Percentiles rank a stretch among this genome's conserved stretches.
phyloP scores from a whole-genome alignment of 2,888 invertebrate species.

The Phlogophora meticulosa region DNA sequence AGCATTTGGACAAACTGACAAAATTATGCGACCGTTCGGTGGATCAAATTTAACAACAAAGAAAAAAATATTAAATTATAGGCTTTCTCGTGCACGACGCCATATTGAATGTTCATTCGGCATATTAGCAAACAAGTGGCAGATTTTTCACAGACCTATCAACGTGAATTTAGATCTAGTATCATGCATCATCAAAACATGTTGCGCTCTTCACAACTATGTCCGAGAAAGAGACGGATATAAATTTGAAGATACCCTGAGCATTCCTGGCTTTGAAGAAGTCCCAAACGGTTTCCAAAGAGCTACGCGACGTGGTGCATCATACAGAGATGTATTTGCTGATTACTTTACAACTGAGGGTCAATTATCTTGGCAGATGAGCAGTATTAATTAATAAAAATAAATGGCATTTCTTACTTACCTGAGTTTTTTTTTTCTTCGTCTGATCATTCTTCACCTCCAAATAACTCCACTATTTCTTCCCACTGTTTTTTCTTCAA shows the following conservation, averaged over 20 bases:
- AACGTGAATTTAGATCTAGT: conserved; percentile 32
- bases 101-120: conserved; percentile 26
- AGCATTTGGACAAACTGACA: conserved; percentile 44
- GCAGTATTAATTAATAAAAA: conserved; percentile 38
- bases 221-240: conserved; percentile 20
- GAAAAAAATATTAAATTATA: conserved; percentile 28
- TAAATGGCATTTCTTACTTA: conserved; percentile 30
- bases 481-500: conserved; percentile 37
- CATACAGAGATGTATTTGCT: conserved; percentile 37
- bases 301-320: conserved; percentile 4
- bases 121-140: conserved; percentile 26
- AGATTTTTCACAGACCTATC: conserved; percentile 16
- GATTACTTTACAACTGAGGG: conserved; percentile 46
- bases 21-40: conserved; percentile 33
- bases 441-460: conserved; percentile 30
- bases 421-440: conserved; percentile 32
- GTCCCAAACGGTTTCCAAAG: conserved; percentile 6
- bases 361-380: conserved; percentile 43
- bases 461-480: conserved; percentile 35
- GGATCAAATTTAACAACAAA: conserved; percentile 38
- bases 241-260: conserved; percentile 40
- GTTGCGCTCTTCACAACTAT: conserved; percentile 1
- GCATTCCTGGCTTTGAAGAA: conserved; percentile 37
- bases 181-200: conserved; percentile 5
- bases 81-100: conserved; percentile 37